Percentiles rank a stretch among this genome's conserved stretches.
phyloP scores from a whole-genome alignment of 2,888 invertebrate genomes.

The Norana najaformis region DNA sequence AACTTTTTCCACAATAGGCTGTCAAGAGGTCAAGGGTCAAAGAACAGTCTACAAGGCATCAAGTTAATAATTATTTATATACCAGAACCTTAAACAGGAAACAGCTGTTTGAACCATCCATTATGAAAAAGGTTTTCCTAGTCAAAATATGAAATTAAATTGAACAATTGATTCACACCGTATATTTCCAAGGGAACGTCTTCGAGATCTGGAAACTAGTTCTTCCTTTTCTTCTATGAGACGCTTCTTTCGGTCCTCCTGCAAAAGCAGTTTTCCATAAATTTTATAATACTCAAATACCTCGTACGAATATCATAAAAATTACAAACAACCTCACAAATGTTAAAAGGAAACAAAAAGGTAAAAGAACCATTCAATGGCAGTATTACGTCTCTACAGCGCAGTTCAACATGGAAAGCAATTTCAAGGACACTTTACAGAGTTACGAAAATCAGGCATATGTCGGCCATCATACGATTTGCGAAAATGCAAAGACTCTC shows the following conservation, averaged over 20 bases:
- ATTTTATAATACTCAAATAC: neutral
- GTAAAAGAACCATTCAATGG: neutral
- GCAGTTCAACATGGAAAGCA: too few species aligned
- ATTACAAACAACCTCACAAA: neutral
- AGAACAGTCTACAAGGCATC: too few species aligned
- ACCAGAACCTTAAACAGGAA: too few species aligned
- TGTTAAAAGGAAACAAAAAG: neutral
- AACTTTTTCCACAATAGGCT: neutral
- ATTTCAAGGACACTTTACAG: too few species aligned
- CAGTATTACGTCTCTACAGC: too few species aligned
- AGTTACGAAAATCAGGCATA: too few species aligned
- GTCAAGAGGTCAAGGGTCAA: too few species aligned
- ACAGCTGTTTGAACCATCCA: too few species aligned
- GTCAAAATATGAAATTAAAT: neutral
- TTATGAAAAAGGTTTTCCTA: neutral
- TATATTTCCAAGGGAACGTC: slow-evolving; percentile 45
- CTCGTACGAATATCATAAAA: neutral
- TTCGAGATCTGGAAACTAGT: slow-evolving; percentile 32
- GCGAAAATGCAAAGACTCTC: too few species aligned
- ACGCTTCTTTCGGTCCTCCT: slow-evolving; percentile 40
- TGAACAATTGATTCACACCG: slow-evolving; percentile 36
- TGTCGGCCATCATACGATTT: too few species aligned
- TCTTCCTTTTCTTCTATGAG: slow-evolving; percentile 35
- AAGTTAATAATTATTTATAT: too few species aligned
- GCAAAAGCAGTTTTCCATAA: neutral